These are phyloP conservation scores for Paradisaea rubra DNA, from an alignment of 2,113 vertebrate species.

Conservation along the genomic window DNA sequence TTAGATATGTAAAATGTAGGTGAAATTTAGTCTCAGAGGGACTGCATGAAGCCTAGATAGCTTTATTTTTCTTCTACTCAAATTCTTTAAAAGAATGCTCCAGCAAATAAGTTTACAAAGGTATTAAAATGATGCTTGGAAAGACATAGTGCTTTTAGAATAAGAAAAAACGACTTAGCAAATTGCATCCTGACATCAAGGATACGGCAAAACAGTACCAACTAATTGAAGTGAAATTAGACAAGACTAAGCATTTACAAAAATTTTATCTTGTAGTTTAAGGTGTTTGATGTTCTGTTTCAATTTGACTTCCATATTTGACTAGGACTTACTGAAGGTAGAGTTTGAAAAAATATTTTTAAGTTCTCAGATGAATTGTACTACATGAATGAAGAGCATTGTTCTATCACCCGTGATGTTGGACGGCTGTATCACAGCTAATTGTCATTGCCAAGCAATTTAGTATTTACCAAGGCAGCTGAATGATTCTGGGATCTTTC, in stretches of 20 bases:
- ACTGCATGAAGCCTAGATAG: background rate
- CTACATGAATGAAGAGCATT: background rate
- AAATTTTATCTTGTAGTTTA: background rate
- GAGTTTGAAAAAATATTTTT: background rate
- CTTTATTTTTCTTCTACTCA: background rate
- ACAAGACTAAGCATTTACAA: background rate
- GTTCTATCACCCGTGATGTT: background rate
- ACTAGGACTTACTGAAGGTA: background rate
- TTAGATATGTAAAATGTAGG: background rate
- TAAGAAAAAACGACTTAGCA: background rate
- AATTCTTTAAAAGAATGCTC: background rate
- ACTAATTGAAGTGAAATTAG: background rate
- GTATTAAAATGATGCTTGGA: background rate
- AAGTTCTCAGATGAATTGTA: background rate
- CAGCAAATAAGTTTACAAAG: background rate
- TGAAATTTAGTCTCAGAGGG: background rate
- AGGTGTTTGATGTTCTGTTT: background rate
- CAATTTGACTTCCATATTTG: background rate
- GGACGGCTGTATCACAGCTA: background rate
- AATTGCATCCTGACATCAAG: background rate
- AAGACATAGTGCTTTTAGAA: background rate
- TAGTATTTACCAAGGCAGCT: background rate
- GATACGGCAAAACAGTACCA: background rate
- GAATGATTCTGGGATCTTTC: background rate
- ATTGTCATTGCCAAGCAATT: background rate